Evolutionary conservation across 2,113 vertebrate genomes (phyloP).

Genomic region (Pipa parva): DNA sequence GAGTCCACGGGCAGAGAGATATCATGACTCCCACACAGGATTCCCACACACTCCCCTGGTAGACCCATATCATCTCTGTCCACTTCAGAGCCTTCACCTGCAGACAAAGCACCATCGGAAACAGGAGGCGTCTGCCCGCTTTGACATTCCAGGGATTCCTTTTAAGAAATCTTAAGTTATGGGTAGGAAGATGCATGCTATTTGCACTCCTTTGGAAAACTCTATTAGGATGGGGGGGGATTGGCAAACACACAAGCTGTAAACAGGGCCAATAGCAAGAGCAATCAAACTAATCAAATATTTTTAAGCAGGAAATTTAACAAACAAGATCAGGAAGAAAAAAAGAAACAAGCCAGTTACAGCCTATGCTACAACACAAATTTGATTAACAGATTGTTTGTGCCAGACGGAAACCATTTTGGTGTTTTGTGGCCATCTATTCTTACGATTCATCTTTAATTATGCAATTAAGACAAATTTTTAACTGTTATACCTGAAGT

Average conservation of each 20-base stretch:
- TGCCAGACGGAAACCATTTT: not conserved
- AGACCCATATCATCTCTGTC: not conserved
- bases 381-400: not conserved
- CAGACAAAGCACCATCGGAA: constrained; percentile 10
- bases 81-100: not conserved
- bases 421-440: not conserved
- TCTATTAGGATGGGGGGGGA: not conserved
- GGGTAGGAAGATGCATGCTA: not conserved
- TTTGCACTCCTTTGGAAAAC: not conserved
- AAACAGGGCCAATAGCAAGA: too few relatives aligned
- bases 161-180: constrained; percentile 3
- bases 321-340: not conserved
- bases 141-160: not conserved
- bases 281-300: too few relatives aligned
- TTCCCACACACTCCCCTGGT: not conserved
- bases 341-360: not conserved
- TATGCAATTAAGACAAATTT: too few relatives aligned
- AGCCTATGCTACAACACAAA: not conserved
- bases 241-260: too few relatives aligned
- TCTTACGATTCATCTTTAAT: too few relatives aligned
- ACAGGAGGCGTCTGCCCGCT: not conserved
- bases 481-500: too few relatives aligned
- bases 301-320: too few relatives aligned
- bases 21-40: not conserved
- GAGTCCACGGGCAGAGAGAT: not conserved